A percentile compares a stretch with the other conserved stretches of the same genome.
Evolutionary conservation across 2,113 vertebrate genomes (phyloP).

Genomic region (Hypanus sabinus): DNA sequence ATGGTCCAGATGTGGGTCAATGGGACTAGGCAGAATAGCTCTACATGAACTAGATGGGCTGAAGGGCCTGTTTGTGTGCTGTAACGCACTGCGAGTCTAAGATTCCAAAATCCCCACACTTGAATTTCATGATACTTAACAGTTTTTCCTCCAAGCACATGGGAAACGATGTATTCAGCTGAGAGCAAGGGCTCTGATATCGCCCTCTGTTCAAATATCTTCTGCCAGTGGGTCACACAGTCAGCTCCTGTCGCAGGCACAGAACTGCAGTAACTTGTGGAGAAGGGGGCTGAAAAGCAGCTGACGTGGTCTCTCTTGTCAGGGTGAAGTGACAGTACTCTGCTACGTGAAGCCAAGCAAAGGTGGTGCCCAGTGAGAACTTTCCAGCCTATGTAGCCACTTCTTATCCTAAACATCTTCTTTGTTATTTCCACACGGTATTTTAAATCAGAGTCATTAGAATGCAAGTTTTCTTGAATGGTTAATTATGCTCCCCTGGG

Average conservation of each 20-base stretch:
- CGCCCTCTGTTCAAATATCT: constrained; percentile 60
- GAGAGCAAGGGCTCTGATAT: constrained; percentile 75
- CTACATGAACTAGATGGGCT: too few species aligned
- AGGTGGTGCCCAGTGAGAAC: not conserved
- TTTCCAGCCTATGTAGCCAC: not conserved
- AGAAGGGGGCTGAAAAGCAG: too few species aligned
- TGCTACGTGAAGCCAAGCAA: not conserved
- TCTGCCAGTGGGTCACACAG: constrained; percentile 64
- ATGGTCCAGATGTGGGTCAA: too few species aligned
- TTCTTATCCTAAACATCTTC: not conserved
- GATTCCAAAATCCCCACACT: too few species aligned
- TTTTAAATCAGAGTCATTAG: not conserved
- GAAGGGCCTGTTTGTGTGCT: too few species aligned
- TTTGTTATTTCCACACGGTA: too few species aligned
- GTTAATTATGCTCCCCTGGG: not conserved
- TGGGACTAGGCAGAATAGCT: too few species aligned
- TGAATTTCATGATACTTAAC: constrained; percentile 56
- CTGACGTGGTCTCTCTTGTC: too few species aligned
- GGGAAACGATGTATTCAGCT: constrained; percentile 77
- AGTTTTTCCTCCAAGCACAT: constrained; percentile 85
- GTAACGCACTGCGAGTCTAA: too few species aligned
- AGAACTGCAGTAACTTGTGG: not conserved
- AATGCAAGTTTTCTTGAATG: not conserved
- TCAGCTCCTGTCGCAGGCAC: constrained; percentile 48
- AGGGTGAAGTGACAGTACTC: not conserved